Evolutionary conservation across 2,888 invertebrate genomes (phyloP).

Genomic region (Lucinisca nassula): DNA sequence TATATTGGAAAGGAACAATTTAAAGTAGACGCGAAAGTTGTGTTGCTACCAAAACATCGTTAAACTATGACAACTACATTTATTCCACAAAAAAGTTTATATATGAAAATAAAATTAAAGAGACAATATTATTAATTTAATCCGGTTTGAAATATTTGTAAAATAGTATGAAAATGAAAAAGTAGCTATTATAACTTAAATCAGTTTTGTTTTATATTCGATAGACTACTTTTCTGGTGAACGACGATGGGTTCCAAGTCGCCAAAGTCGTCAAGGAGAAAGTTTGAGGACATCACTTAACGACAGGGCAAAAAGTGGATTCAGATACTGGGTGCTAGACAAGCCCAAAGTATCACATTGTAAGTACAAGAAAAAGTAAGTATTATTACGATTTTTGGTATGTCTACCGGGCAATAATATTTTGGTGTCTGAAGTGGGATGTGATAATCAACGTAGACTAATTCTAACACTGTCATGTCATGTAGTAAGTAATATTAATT

Average conservation of each 20-base stretch:
- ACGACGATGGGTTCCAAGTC: conserved; percentile 34
- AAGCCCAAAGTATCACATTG: conserved; percentile 82
- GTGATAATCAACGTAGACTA: not conserved
- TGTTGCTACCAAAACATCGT: no score
- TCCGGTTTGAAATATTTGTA: no score
- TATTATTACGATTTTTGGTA: conserved; percentile 30
- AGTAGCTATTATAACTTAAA: no score
- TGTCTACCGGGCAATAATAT: not conserved
- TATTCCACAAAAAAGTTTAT: no score
- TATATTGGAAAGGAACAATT: no score
- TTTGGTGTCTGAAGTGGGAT: not conserved
- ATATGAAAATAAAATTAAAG: no score
- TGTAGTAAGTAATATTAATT: no score
- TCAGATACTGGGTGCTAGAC: conserved; percentile 83
- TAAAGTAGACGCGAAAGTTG: no score
- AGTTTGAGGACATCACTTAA: conserved; percentile 73
- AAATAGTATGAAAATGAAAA: no score
- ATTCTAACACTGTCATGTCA: not conserved
- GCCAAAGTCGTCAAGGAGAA: conserved; percentile 20
- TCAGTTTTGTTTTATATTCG: not conserved
- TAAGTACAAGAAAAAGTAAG: conserved; percentile 77
- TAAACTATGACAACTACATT: no score
- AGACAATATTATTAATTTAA: no score
- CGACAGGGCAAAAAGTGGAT: conserved; percentile 79
- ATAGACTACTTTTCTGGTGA: conserved; percentile 59